These are phyloP conservation scores for Marasmarcha lunaedactyla DNA, from an alignment of 2,888 invertebrate species.

Conservation along the genomic window DNA sequence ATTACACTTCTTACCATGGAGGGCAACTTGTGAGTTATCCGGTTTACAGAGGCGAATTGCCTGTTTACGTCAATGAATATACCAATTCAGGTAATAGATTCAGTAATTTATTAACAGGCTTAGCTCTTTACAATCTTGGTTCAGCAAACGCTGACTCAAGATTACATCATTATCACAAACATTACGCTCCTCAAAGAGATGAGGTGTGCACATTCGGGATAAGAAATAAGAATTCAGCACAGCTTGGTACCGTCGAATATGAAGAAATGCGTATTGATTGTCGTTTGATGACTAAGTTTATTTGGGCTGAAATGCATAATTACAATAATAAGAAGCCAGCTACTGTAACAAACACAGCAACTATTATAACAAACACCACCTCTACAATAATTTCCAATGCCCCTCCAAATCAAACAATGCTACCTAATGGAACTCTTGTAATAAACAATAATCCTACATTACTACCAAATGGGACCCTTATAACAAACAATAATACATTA, in stretches of 20 bases:
- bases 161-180: neutral
- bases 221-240: neutral
- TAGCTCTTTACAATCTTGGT: constrained; percentile 55
- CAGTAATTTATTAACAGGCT: constrained; percentile 41
- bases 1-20: constrained; percentile 43
- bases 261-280: neutral
- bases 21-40: constrained; percentile 37
- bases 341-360: neutral
- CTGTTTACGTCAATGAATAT: constrained; percentile 49
- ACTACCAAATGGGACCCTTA: neutral
- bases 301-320: neutral
- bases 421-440: neutral
- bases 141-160: neutral
- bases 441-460: neutral
- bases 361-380: neutral
- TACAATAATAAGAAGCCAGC: neutral
- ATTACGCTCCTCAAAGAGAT: neutral
- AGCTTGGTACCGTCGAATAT: neutral
- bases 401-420: neutral
- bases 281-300: neutral
- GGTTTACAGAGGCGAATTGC: constrained; percentile 46
- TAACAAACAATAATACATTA: too few species aligned
- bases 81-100: constrained; percentile 42
- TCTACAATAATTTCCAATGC: neutral
- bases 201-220: neutral